Conservation (phyloP, 1,140 invertebrate species). For the Paralvinella palmiformis region DNA sequence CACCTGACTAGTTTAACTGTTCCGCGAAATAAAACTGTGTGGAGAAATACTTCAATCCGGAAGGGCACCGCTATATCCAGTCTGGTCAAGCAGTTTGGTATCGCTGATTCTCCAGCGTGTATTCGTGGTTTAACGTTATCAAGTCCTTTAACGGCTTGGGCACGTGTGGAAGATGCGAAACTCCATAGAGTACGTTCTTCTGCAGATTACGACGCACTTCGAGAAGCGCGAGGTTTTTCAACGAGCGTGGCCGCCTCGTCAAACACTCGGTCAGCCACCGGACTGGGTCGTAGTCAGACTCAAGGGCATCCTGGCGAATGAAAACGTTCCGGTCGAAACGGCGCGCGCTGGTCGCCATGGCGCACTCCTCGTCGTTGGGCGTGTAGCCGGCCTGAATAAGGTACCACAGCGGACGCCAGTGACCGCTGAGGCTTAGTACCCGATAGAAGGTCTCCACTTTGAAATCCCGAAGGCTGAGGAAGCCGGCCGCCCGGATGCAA, state of each 20-base stretch:
- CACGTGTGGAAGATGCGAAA: neutral
- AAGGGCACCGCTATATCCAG: too few relatives aligned
- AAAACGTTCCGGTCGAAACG: conserved; percentile 1
- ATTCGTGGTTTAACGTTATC: neutral
- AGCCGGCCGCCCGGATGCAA: conserved; percentile 12
- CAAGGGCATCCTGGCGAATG: neutral
- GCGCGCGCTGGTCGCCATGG: neutral
- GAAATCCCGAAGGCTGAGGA: conserved; percentile 12
- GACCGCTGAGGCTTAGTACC: conserved; percentile 6
- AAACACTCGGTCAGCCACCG: conserved; percentile 3
- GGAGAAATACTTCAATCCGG: too few relatives aligned
- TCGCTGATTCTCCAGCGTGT: too few relatives aligned
- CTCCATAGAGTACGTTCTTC: conserved; percentile 11
- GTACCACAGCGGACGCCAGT: conserved; percentile 12
- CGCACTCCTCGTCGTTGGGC: conserved; percentile 3
- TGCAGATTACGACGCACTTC: conserved; percentile 5
- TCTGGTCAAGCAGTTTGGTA: too few relatives aligned
- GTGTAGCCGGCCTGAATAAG: conserved; percentile 8
- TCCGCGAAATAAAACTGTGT: too few relatives aligned
- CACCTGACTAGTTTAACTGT: too few relatives aligned
- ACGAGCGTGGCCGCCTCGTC: conserved; percentile 1
- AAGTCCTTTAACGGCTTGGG: conserved; percentile 7
- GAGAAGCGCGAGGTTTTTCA: conserved; percentile 14
- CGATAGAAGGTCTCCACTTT: conserved; percentile 19
- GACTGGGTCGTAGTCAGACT: neutral